A percentile compares a stretch with the other conserved stretches of the same genome.
phyloP scores from a whole-genome alignment of 1,140 invertebrate genomes.

The Drosophila orosa region DNA sequence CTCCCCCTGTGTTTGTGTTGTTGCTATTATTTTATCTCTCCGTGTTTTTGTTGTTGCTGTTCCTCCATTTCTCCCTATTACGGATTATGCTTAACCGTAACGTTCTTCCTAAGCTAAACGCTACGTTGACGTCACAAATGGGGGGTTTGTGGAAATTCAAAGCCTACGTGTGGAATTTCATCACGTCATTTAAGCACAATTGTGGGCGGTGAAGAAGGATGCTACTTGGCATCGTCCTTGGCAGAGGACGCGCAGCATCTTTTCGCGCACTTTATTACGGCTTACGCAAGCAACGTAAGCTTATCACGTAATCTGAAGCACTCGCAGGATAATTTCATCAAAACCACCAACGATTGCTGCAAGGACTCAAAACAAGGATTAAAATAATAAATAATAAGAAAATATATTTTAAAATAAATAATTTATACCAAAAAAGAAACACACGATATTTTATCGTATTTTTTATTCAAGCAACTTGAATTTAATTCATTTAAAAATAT shows the following conservation, averaged over 20 bases:
- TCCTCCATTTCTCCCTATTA: not conserved
- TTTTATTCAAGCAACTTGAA: not conserved
- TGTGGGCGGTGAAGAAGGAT: conserved; percentile 33
- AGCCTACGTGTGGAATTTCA: conserved; percentile 32
- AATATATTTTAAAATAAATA: not conserved
- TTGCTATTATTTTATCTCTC: not conserved
- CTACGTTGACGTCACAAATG: conserved; percentile 55
- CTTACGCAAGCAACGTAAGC: conserved; percentile 70
- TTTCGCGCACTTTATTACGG: conserved; percentile 46
- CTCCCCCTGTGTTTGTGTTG: not conserved
- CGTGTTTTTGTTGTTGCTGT: not conserved
- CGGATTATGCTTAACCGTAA: conserved; percentile 40
- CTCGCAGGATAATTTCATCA: conserved; percentile 14
- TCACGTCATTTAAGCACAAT: conserved; percentile 24
- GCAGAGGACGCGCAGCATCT: conserved; percentile 60
- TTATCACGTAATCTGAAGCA: conserved; percentile 20
- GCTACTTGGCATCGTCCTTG: conserved; percentile 62
- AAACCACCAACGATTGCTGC: conserved; percentile 6
- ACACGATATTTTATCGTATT: no score
- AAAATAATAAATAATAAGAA: not conserved
- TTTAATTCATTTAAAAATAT: not conserved
- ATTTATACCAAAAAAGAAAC: not conserved
- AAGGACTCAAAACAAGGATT: conserved; percentile 5
- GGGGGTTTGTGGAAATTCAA: conserved; percentile 17
- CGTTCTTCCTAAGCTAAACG: conserved; percentile 42